Evolutionary conservation across 2,797 vertebrate genomes (phyloP), one percentile per base, ranked within the genome.

Genomic region (Aphelocoma californica): DNA sequence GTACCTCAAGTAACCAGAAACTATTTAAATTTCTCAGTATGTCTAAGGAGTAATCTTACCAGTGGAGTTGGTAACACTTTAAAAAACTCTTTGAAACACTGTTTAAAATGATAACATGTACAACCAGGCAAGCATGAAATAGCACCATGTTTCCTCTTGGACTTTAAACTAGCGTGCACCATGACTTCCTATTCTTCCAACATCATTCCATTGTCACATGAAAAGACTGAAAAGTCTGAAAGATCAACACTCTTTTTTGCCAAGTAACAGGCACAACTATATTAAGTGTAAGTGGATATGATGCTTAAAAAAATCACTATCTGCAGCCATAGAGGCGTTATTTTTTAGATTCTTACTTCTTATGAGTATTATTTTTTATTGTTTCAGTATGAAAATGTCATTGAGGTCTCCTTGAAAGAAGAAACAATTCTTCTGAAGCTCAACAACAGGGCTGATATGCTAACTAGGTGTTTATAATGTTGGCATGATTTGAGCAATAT

Each of bases 391-490:
- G 26, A 86, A 84, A 61, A 77, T 73, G 18, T 75, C 58, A 86
- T 25, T 66, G 62, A 93, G 36, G 9, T 88, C 44, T 92, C 74
- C 67, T 70, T 91, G 87, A 90, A 96, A 61, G 12, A 47, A 81
- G 36, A 81, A 47, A 42, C 17, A 67, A 32, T 58, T 51, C 21
- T 88, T 83, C 34, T 79, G 67, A 92, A 91, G 31, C 26, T 85
- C 72, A 91, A 20, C 19, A 92, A 88, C 8, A 53, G 26, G 64
- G 26, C 21, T 50, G 51, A 86, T 88, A 84, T 66, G 70, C 29
- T 97, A 86, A 93, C 71, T 71, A 86, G 48, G 61, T 82, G 29
- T 91, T 91, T 94, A 67, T 78, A 88, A 69, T 7, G n/a, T 47
- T 93, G 79, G 50, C 86, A 85, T 86, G 42, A 95, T 21, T 44